These are phyloP conservation scores for Wasmannia auropunctata DNA, from an alignment of 1,140 invertebrate species.

Conservation along the genomic window DNA sequence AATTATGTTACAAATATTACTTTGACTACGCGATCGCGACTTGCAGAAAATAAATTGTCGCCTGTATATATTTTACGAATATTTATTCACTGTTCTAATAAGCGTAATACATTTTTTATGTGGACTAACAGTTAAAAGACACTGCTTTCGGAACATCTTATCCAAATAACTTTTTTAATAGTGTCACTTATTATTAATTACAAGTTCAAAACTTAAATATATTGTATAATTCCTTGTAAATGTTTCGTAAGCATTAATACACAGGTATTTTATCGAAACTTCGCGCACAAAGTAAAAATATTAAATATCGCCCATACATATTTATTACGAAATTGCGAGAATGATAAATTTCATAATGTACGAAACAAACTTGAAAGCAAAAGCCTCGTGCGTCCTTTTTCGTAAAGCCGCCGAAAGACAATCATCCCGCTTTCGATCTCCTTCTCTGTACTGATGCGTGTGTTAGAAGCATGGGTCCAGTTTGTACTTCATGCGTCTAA, in stretches of 20 bases:
- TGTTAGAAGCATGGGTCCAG: conserved; percentile 70
- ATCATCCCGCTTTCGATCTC: neutral
- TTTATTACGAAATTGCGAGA: neutral
- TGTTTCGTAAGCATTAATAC: neutral
- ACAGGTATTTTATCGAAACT: neutral
- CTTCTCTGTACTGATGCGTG: conserved; percentile 62
- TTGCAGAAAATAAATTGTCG: neutral
- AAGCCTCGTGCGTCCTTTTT: neutral
- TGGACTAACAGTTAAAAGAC: neutral
- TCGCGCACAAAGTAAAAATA: neutral
- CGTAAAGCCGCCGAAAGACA: neutral
- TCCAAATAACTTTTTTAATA: neutral
- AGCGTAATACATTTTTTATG: neutral
- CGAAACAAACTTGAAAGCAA: conserved; percentile 10
- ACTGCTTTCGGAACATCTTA: neutral
- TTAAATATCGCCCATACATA: neutral
- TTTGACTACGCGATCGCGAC: neutral
- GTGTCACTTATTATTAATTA: neutral
- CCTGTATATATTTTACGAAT: neutral
- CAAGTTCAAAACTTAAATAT: neutral
- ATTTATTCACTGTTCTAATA: neutral
- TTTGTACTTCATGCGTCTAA: conserved; percentile 72
- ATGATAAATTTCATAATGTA: neutral
- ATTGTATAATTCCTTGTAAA: neutral
- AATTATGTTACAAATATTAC: neutral